Evolutionary conservation across 2,888 invertebrate genomes (phyloP).

Genomic region (Nemotelus pantherinus): DNA sequence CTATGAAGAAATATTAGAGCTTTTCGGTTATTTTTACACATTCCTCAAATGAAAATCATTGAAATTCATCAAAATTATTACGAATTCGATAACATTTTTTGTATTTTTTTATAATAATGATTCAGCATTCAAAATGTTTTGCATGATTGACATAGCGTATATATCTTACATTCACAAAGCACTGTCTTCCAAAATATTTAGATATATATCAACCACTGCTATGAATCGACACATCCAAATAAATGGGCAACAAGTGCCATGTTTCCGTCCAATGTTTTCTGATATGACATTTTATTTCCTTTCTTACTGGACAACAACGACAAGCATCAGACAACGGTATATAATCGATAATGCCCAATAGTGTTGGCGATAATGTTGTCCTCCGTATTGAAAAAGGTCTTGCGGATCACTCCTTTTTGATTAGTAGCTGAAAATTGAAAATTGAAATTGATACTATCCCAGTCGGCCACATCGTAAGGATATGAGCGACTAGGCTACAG

Average conservation of each 20-base stretch:
- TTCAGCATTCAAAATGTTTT: too few species aligned
- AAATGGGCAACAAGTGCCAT: constrained; percentile 48
- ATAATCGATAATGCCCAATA: constrained; percentile 23
- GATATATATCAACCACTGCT: too few species aligned
- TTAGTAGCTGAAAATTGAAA: constrained; percentile 10
- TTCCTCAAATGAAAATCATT: too few species aligned
- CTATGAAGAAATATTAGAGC: too few species aligned
- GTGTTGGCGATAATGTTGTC: not conserved
- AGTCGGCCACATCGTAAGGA: not conserved
- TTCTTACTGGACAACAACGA: not conserved
- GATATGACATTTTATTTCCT: constrained; percentile 47
- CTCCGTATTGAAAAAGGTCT: constrained; percentile 36
- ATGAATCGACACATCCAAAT: not conserved
- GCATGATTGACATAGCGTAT: too few species aligned
- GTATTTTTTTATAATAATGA: too few species aligned
- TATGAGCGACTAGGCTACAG: not conserved
- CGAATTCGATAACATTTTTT: too few species aligned
- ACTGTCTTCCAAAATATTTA: too few species aligned
- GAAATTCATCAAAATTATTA: too few species aligned
- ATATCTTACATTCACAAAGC: too few species aligned
- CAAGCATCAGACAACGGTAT: too few species aligned
- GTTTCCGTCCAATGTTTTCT: constrained; percentile 42
- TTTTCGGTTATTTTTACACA: too few species aligned
- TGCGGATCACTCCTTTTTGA: not conserved
- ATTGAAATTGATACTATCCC: constrained; percentile 23